Conservation (phyloP, 2,113 vertebrate species). For the Gymnogyps californianus region DNA sequence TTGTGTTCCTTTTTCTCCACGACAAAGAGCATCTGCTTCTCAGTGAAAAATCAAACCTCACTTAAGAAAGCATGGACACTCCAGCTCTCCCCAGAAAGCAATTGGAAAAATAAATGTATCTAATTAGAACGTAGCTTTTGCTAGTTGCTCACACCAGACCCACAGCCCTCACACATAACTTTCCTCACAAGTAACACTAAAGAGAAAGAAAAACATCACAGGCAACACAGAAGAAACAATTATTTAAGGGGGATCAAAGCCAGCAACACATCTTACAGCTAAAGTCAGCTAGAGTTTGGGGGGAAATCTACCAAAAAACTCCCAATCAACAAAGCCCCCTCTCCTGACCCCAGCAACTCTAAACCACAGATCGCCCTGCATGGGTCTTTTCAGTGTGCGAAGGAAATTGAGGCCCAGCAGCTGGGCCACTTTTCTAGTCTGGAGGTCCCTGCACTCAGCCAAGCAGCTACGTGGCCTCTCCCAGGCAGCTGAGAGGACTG, state of each 20-base stretch:
- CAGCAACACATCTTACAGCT: background rate
- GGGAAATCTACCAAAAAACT: background rate
- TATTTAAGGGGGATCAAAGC: background rate
- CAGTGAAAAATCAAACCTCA: background rate
- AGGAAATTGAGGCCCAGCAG: background rate
- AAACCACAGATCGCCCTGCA: background rate
- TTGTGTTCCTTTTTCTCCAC: background rate
- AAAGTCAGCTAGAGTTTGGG: background rate
- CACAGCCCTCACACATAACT: background rate
- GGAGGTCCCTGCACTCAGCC: background rate
- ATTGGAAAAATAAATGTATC: background rate
- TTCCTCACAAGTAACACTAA: background rate
- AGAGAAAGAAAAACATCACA: background rate
- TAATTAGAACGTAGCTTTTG: background rate
- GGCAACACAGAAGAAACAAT: background rate
- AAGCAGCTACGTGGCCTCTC: background rate
- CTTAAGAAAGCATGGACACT: background rate
- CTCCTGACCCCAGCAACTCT: background rate
- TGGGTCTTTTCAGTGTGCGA: background rate
- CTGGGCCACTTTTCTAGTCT: background rate
- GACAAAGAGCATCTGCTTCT: background rate
- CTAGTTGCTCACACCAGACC: background rate
- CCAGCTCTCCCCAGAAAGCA: background rate
- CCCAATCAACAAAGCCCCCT: fast-evolving
- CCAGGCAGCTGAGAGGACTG: too few species aligned